Conservation (phyloP, 2,888 invertebrate species). For the Gonocerus acuteangulatus region DNA sequence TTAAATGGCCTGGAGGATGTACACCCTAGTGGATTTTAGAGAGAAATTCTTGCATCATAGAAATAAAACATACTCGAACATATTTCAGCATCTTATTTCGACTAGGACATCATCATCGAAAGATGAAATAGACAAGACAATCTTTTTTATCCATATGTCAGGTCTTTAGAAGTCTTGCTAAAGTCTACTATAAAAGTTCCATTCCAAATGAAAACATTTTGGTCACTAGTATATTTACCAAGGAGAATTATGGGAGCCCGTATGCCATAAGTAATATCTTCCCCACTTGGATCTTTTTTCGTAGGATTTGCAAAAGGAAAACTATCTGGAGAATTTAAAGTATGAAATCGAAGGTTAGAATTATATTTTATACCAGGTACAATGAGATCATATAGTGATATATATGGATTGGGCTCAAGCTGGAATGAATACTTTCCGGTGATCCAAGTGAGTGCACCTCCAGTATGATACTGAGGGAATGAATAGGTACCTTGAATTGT, state of each 20-base stretch:
- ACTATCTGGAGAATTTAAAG: slow-evolving; percentile 6
- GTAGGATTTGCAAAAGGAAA: slow-evolving; percentile 14
- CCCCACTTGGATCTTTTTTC: neutral
- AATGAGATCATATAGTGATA: slow-evolving; percentile 32
- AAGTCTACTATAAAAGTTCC: slow-evolving; percentile 28
- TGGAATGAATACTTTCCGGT: slow-evolving; percentile 36
- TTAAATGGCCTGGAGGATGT: too few species aligned
- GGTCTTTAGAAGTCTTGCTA: slow-evolving; percentile 13
- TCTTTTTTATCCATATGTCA: neutral
- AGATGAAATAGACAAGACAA: too few species aligned
- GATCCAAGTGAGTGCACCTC: slow-evolving; percentile 32
- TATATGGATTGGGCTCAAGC: slow-evolving; percentile 30
- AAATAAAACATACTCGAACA: too few species aligned
- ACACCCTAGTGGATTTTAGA: too few species aligned
- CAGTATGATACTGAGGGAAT: slow-evolving; percentile 34
- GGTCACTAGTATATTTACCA: slow-evolving; percentile 19
- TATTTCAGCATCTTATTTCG: too few species aligned
- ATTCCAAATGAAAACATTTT: slow-evolving; percentile 26
- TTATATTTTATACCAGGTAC: slow-evolving; percentile 35
- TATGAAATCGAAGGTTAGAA: slow-evolving; percentile 31
- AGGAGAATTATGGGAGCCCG: slow-evolving; percentile 27
- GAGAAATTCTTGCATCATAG: too few species aligned
- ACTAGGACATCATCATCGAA: too few species aligned
- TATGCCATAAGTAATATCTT: slow-evolving; percentile 17
- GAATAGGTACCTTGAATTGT: slow-evolving; percentile 33